Evolutionary conservation across 2,797 vertebrate genomes (phyloP).

Genomic region (Lepilemur septentrionalis): DNA sequence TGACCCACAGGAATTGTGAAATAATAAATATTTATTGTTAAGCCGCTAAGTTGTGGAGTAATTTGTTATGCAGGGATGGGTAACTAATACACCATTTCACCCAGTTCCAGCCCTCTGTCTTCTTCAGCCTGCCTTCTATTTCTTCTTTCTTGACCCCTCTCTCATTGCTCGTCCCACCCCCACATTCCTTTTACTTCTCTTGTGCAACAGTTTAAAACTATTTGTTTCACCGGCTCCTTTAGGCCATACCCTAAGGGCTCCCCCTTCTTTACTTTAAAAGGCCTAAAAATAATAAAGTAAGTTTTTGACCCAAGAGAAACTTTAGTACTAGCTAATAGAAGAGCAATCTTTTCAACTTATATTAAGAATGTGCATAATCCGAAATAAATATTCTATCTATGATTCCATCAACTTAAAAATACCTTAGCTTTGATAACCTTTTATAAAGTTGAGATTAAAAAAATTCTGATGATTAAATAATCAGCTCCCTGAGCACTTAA

Average conservation of each 20-base stretch:
- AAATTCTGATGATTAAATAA: background rate
- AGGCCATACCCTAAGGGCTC: background rate
- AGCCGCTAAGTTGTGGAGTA: background rate
- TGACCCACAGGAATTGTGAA: background rate
- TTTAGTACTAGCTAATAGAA: background rate
- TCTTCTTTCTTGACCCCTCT: background rate
- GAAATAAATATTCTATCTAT: conserved; percentile 37
- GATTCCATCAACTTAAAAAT: conserved; percentile 51
- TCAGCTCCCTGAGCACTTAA: background rate
- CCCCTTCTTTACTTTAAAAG: background rate
- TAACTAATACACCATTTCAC: background rate
- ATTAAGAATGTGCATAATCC: conserved; percentile 35
- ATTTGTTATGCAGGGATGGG: background rate
- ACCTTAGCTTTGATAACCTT: background rate
- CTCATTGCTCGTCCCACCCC: background rate
- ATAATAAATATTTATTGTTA: background rate
- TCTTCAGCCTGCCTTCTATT: background rate
- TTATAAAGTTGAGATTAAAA: conserved; percentile 35
- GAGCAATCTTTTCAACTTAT: conserved; percentile 5
- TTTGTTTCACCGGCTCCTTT: background rate
- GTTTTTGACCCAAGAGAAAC: background rate
- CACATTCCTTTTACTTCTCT: background rate
- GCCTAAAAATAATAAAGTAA: conserved; percentile 13
- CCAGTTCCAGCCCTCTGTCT: background rate
- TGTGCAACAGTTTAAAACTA: background rate